These are phyloP conservation scores for Callyntrura guangdongensis DNA, from an alignment of 2,888 invertebrate species.

Conservation along the genomic window DNA sequence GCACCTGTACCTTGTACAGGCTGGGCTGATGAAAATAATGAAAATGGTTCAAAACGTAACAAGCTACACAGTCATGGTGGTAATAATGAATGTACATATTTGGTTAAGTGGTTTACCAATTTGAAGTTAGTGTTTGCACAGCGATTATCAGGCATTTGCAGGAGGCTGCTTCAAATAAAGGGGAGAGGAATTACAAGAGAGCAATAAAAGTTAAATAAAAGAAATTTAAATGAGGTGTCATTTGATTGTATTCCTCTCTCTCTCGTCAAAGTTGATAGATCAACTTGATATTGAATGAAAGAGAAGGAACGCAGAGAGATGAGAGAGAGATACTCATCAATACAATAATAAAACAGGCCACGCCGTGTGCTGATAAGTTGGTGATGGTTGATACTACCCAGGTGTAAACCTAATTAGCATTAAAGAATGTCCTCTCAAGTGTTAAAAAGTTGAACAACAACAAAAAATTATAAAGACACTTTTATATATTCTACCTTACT, in stretches of 20 bases:
- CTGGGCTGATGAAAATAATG: conserved; percentile 14
- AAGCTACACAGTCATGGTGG: not conserved
- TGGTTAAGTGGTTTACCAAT: conserved; percentile 72
- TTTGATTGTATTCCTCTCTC: not conserved
- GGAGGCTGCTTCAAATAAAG: not conserved
- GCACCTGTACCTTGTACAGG: conserved; percentile 11
- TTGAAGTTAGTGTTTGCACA: conserved; percentile 63
- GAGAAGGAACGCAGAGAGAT: not conserved
- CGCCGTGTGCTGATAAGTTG: conserved; percentile 10
- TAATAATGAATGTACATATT: conserved; percentile 36
- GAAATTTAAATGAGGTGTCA: conserved; percentile 2
- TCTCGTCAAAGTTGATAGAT: not conserved
- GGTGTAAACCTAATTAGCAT: conserved; percentile 43
- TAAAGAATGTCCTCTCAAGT: conserved; percentile 30
- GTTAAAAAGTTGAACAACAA: not conserved
- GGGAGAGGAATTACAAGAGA: not conserved
- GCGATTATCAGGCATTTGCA: not conserved
- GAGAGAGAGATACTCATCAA: too few species aligned
- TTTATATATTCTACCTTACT: not conserved
- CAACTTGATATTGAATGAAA: not conserved
- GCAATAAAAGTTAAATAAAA: not conserved
- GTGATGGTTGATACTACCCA: not conserved
- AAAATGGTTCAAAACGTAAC: conserved; percentile 68
- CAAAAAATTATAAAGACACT: not conserved
- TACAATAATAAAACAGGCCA: too few species aligned